Evolutionary conservation across 2,888 invertebrate genomes (phyloP).

Genomic region (Acronicta aceris): DNA sequence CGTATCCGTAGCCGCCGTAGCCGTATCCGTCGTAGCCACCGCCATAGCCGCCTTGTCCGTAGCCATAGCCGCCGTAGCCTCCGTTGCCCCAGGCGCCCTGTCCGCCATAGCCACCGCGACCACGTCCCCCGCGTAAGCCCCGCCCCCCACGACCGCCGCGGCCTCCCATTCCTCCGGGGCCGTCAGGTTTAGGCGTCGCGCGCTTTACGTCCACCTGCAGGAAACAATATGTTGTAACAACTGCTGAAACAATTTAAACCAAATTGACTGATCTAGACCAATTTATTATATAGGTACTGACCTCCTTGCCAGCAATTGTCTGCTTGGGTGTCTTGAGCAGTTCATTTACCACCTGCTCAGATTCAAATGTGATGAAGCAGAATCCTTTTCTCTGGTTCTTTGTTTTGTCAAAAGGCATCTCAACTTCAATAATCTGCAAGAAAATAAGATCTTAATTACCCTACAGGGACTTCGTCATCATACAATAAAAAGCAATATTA

Average conservation of each 20-base stretch:
- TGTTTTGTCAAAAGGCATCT: conserved; percentile 99
- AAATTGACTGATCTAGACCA: background rate
- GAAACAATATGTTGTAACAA: background rate
- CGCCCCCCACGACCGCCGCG: conserved; percentile 91
- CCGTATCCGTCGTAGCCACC: conserved; percentile 93
- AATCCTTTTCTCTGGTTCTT: conserved; percentile 99
- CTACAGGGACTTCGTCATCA: background rate
- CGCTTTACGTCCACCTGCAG: conserved; percentile 97
- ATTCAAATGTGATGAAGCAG: conserved; percentile 99
- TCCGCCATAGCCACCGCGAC: conserved; percentile 91
- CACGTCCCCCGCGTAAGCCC: conserved; percentile 92
- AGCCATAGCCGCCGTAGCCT: conserved; percentile 91
- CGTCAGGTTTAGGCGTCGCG: conserved; percentile 97
- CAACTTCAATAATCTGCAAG: conserved; percentile 96
- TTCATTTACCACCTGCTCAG: conserved; percentile 97
- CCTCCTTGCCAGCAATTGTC: conserved; percentile 97
- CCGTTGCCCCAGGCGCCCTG: conserved; percentile 92
- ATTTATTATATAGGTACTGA: conserved; percentile 69
- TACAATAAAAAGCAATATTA: background rate
- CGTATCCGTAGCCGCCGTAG: conserved; percentile 93
- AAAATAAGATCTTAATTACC: conserved; percentile 13
- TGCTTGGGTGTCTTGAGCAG: conserved; percentile 97
- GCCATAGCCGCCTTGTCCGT: conserved; percentile 92
- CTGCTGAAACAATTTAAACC: background rate
- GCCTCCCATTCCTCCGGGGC: conserved; percentile 91